A percentile compares a stretch with the other conserved stretches of the same genome.
phyloP scores from a whole-genome alignment of 2,888 invertebrate genomes.

The Drosophila neutralis region DNA sequence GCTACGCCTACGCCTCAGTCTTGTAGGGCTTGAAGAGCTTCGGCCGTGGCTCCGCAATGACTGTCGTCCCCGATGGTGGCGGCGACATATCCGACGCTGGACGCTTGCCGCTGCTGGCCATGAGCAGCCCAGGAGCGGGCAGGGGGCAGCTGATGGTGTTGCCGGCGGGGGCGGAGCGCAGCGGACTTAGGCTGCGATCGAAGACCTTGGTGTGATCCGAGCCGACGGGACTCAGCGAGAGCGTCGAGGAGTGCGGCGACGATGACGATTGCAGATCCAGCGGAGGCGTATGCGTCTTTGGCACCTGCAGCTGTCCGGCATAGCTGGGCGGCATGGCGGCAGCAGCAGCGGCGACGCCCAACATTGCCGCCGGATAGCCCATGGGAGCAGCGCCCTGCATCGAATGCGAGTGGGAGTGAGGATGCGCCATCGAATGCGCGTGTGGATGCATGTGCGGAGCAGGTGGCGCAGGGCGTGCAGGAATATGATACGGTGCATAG shows the following conservation, averaged over 20 bases:
- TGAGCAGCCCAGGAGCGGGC: constrained; percentile 70
- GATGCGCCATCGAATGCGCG: constrained; percentile 70
- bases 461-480: constrained; percentile 83
- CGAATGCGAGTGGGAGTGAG: constrained; percentile 72
- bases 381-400: constrained; percentile 56
- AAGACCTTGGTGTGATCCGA: constrained; percentile 84
- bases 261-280: constrained; percentile 84
- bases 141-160: constrained; percentile 50
- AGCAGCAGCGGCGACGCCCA: constrained; percentile 61
- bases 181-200: constrained; percentile 82
- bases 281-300: constrained; percentile 84
- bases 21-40: constrained; percentile 92
- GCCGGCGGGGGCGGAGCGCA: constrained; percentile 49
- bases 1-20: constrained; percentile 80
- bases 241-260: constrained; percentile 84
- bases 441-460: constrained; percentile 84
- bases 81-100: constrained; percentile 77
- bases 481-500: constrained; percentile 86
- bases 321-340: constrained; percentile 75
- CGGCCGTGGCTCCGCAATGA: constrained; percentile 85
- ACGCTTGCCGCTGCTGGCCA: constrained; percentile 74
- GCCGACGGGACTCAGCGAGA: constrained; percentile 84
- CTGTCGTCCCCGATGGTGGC: constrained; percentile 60
- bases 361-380: constrained; percentile 69
- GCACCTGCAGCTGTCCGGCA: constrained; percentile 62